Evolutionary conservation across 2,113 vertebrate species (phyloP).

Genomic region (Platycercus adscitus): DNA sequence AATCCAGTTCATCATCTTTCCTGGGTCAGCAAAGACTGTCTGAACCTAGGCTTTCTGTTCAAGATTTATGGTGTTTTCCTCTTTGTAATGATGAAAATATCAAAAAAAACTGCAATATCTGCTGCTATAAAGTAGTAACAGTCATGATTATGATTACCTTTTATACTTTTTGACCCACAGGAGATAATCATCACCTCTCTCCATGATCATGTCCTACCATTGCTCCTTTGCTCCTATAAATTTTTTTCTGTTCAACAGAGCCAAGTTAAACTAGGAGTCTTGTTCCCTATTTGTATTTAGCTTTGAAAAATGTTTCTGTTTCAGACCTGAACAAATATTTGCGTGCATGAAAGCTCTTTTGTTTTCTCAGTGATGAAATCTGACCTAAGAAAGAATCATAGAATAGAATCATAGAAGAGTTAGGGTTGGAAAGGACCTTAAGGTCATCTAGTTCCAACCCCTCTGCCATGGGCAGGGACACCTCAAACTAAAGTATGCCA

Average conservation of each 20-base stretch:
- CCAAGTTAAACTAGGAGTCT: neutral
- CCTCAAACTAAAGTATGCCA: too few relatives aligned
- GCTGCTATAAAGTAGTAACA: neutral
- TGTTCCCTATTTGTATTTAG: neutral
- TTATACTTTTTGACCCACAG: neutral
- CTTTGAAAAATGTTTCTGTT: neutral
- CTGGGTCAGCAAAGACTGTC: neutral
- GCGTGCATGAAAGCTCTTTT: neutral
- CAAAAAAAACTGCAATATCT: neutral
- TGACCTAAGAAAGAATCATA: neutral
- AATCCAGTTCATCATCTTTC: neutral
- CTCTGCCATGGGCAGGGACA: too few relatives aligned
- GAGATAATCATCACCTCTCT: neutral
- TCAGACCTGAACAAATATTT: neutral
- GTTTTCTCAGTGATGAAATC: neutral
- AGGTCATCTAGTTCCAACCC: too few relatives aligned
- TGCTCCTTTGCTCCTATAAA: neutral
- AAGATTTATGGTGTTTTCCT: neutral
- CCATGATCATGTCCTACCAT: neutral
- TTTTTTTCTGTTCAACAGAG: neutral
- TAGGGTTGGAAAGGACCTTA: too few relatives aligned
- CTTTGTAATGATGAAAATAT: neutral
- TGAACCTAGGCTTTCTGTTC: neutral
- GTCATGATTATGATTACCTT: neutral
- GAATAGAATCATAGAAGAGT: too few relatives aligned